Evolutionary conservation across 2,797 vertebrate species (phyloP), one percentile per base, ranked within the genome.

Genomic region (Pampus argenteus): DNA sequence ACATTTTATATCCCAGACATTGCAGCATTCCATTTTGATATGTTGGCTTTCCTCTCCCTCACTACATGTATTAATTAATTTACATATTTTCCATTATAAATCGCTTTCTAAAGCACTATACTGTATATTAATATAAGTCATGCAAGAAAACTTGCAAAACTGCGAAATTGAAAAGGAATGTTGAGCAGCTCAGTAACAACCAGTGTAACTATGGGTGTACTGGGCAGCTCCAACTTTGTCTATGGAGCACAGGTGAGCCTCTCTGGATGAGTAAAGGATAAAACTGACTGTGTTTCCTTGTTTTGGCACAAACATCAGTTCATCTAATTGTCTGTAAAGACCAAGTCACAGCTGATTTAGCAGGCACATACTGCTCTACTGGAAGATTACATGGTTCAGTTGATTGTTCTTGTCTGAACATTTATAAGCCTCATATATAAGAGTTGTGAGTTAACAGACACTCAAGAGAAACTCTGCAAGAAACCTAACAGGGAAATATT

Each of bases 331-430:
- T 29, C 68, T 78, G 63, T 55, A 50, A 58, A 74, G 47, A 60
- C 36, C 10, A 51, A 74, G 83, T 86, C 83, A 81, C 82, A 86
- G 72, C 61, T 74, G 69, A 81, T 83, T 85, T 81, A 87, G 60
- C 83, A 71, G 34, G 58, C 74, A 74, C 73, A 82, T 69, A 67
- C 45, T 17, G 50, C 70, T 79, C 42, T 62, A 59, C 54, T 75
- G 49, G 65, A 71, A 66, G 71, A 84, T 80, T 64, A 77, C 79
- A 79, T 73, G 81, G 77, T 59, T 74, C 51, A 67, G 40, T 66
- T 66, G 77, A 74, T 73, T 66, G 67, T 71, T 76, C 57, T 68
- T 74, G 60, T 82, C 70, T 76, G 63, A 71, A 71, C 60, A 81
- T 67, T 82, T 88, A 81, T 68, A 79, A 65, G 66, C 51, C 48